phyloP scores from a whole-genome alignment of 2,113 vertebrate genomes.

The Origma solitaria region DNA sequence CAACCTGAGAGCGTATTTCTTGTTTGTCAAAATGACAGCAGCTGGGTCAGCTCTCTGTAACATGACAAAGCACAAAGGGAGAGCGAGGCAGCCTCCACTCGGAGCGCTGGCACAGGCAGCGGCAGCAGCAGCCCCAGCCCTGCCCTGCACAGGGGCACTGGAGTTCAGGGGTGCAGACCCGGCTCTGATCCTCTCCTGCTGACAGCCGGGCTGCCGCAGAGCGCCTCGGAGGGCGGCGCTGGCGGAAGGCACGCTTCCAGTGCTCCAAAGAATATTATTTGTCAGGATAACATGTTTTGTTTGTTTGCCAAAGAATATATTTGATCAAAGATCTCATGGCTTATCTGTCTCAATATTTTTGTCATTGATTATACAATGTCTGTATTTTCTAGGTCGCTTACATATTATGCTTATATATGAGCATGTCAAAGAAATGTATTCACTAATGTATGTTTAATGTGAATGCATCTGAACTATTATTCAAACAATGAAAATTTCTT shows the following conservation, averaged over 20 bases:
- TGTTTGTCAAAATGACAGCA: neutral
- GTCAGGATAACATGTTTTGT: neutral
- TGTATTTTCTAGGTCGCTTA: constrained; percentile 57
- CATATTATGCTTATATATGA: neutral
- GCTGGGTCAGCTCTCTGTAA: neutral
- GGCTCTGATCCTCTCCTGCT: neutral
- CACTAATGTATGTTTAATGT: constrained; percentile 44
- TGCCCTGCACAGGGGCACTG: neutral
- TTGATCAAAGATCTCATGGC: constrained; percentile 24
- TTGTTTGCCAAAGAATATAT: neutral
- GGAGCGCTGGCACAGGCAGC: neutral
- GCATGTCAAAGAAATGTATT: constrained; percentile 19
- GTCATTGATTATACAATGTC: constrained; percentile 10
- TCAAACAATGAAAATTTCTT: constrained; percentile 3
- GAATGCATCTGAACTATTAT: neutral
- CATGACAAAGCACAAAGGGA: neutral
- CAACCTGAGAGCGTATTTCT: neutral
- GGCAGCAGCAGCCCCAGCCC: neutral
- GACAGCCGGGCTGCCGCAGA: neutral
- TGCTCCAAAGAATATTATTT: neutral
- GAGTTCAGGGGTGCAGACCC: neutral
- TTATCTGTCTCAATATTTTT: constrained; percentile 36
- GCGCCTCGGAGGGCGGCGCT: neutral
- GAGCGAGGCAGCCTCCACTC: fast-evolving
- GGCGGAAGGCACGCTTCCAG: neutral